Percentiles rank a stretch among this genome's conserved stretches.
Conservation (phyloP, 2,888 invertebrate genomes). For the Xylota sylvarum region DNA sequence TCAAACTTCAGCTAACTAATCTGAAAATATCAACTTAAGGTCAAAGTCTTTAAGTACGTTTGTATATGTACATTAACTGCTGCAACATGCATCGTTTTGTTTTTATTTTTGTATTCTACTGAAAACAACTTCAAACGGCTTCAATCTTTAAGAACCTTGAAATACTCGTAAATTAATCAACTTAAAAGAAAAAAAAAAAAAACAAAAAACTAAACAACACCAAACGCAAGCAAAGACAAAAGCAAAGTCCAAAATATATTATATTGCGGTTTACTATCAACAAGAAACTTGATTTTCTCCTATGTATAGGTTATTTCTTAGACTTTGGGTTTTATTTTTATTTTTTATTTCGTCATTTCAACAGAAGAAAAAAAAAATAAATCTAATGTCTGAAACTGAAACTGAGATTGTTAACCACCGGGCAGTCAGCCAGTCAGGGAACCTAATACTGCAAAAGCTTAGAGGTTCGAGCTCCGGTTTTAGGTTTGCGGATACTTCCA, state of each 20-base stretch:
- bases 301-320: constrained; percentile 16
- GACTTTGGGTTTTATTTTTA: constrained; percentile 14
- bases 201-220: constrained; percentile 21
- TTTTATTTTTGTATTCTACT: neutral
- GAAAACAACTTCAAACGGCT: constrained; percentile 32
- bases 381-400: constrained; percentile 36
- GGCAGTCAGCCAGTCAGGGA: constrained; percentile 17
- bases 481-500: constrained; percentile 36
- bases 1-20: neutral
- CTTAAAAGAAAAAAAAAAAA: no score
- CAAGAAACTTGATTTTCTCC: constrained; percentile 59
- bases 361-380: constrained; percentile 35
- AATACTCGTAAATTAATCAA: constrained; percentile 46
- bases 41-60: constrained; percentile 15
- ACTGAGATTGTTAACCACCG: constrained; percentile 31
- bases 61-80: neutral
- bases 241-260: constrained; percentile 54
- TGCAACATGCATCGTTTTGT: constrained; percentile 24
- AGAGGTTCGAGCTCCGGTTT: constrained; percentile 23
- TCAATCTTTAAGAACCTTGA: constrained; percentile 58
- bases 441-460: constrained; percentile 34
- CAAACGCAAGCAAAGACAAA: constrained; percentile 32
- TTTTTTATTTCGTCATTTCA: constrained; percentile 46
- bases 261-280: constrained; percentile 24
- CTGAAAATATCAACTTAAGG: constrained; percentile 33